Conservation (phyloP, 1,140 invertebrate species). For the Drosophila pandora region DNA sequence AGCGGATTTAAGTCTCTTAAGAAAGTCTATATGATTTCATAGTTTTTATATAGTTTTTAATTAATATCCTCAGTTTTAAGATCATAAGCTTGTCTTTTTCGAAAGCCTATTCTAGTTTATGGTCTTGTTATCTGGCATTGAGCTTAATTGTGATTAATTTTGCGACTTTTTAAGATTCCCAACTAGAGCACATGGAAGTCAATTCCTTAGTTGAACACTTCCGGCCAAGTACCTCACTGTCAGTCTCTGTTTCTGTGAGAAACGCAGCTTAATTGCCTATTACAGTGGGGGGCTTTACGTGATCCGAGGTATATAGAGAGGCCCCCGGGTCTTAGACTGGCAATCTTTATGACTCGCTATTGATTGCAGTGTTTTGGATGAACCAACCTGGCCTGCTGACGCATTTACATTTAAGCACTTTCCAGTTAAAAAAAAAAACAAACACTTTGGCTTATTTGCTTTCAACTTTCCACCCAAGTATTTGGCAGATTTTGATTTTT, state of each 20-base stretch:
- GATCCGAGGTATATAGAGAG: background rate
- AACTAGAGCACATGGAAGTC: conserved; percentile 28
- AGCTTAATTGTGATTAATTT: conserved; percentile 63
- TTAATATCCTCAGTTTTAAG: too few relatives aligned
- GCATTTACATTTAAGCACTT: conserved; percentile 1
- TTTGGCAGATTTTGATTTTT: background rate
- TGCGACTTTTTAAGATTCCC: conserved; percentile 39
- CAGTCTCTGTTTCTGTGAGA: background rate
- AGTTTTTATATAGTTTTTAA: too few relatives aligned
- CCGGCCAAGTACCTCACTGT: conserved; percentile 18
- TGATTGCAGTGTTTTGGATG: conserved; percentile 3
- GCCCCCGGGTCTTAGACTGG: background rate
- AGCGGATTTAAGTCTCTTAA: too few relatives aligned
- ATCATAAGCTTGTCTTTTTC: background rate
- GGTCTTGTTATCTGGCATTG: conserved; percentile 8
- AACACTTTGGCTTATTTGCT: conserved; percentile 9
- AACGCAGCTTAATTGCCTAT: conserved; percentile 56
- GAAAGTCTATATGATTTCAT: too few relatives aligned
- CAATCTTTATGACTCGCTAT: conserved; percentile 29
- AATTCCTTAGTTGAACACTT: conserved; percentile 44
- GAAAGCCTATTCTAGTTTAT: too few relatives aligned
- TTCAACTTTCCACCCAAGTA: background rate
- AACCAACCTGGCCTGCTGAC: conserved; percentile 27
- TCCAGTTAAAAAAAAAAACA: background rate
- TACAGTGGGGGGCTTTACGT: conserved; percentile 4